Evolutionary conservation across 2,888 invertebrate species (phyloP).

Genomic region (Tortrix viridana): DNA sequence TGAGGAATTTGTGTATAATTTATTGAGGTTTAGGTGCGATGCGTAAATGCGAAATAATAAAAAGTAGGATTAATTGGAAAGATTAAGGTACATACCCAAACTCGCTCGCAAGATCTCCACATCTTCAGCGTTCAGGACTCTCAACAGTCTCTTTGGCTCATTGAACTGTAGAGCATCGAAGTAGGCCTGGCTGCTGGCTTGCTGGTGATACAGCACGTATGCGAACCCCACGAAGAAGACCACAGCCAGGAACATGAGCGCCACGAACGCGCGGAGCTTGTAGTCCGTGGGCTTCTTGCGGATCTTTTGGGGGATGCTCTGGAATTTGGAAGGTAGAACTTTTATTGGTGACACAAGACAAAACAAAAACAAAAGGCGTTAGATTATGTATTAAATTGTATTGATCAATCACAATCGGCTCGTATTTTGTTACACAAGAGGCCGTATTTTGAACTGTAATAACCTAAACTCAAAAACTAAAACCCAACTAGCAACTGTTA

Average conservation of each 20-base stretch:
- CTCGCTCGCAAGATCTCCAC: constrained; percentile 88
- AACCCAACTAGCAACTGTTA: no score
- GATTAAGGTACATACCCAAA: constrained; percentile 72
- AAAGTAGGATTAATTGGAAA: no score
- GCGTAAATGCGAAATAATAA: no score
- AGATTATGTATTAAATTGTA: no score
- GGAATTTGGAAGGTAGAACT: constrained; percentile 48
- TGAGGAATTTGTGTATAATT: no score
- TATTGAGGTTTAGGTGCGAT: no score
- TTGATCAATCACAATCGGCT: no score
- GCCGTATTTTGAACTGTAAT: no score
- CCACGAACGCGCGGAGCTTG: constrained; percentile 92
- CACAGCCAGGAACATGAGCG: constrained; percentile 91
- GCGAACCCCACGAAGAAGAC: constrained; percentile 93
- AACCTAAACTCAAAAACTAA: no score
- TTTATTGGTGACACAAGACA: background rate
- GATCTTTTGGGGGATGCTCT: constrained; percentile 90
- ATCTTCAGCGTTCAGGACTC: constrained; percentile 89
- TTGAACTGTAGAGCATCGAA: constrained; percentile 94
- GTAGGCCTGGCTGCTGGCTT: constrained; percentile 91
- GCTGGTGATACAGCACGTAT: constrained; percentile 92
- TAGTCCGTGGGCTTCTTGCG: constrained; percentile 90
- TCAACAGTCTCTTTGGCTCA: constrained; percentile 89
- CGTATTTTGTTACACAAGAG: no score
- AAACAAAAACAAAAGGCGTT: no score